Base-by-base conservation (phyloP, 92 coral and sea anemone genomes). In the Hydrozoanthus gracilis region DNA sequence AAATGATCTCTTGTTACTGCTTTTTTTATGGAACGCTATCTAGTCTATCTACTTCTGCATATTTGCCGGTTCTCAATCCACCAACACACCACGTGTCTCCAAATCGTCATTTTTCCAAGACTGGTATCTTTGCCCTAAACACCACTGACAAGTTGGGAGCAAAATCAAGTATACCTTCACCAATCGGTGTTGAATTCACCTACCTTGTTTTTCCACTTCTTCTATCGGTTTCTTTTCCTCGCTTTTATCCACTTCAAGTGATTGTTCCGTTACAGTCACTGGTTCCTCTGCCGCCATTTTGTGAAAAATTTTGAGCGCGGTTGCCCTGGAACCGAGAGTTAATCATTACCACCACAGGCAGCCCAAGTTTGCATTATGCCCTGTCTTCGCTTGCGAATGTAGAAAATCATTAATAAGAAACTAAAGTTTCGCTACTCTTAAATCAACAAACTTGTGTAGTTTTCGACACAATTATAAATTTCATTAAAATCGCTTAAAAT, bases 271-370 rank as follows among this genome's bases (percentile, higher is more conserved):
- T 54, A 51, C 67, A 54, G 49, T 60, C 18, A 76, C 82, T 8
- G 67, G 8, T 44, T 76, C 82, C 48, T 76, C 82, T 7, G 67
- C 82, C 82, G 82, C 82, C 82, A 76, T 76, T 76, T 76, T 76
- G 64, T 60, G 39, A 51, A 6, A 66, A 6, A 8, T 13, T 55
- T 51, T 15, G 48, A 15, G 67, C 82, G 44, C 82, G 79, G 79
- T 16, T 45, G 79, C 60, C 44, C 64, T 75, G 79, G 79, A 51
- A 51, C 79, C 61, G 10, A 51, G 17, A 9, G 39, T 27, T 27
- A 27, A 27, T 27, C 39, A 27, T 27, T 27, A 27, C 39, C 39
- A n/a, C 39, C 39, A 27, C 39, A 27, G 39, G 39, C 39, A 27
- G 39, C 39, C 39, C 39, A 27, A 27, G 39, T 27, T 27, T 27